Base-by-base conservation (phyloP, 2,888 invertebrate genomes). In the Antheraea assamensis region DNA sequence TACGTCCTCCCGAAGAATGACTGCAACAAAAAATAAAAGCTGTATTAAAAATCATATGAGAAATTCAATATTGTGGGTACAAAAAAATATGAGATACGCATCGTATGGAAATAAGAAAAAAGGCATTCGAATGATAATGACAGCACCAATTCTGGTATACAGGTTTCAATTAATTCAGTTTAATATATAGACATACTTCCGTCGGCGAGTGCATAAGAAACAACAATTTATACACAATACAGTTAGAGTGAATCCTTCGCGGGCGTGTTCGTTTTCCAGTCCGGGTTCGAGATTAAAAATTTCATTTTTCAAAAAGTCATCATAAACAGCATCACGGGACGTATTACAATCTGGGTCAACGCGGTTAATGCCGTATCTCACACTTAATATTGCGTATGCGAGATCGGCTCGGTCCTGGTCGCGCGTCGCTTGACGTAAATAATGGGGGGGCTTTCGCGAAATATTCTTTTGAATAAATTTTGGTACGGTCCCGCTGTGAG, bases 1-100 rank as follows among this genome's bases (percentile, higher is more conserved):
- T 98, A 98, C 19, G 98, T 98, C 80, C 98, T 95, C 52, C 98
- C 98, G 90, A 98, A 98, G 94, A 98, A 98, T 72, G 98, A 98
- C 98, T 98, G 96, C 71, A 97, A 97, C 91, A 86, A 86, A 77
- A 61, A 79, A 93, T 94, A 87, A 85, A 90, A 89, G 87, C 87
- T 89, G 85, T 78, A 80, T 70, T 73, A 73, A 73, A 73, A 24
- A 55, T 72, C 64, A 66, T 49, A 55, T 70, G 61, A 19, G 71
- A 52, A 24, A 52, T 27, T 27, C 31, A 49, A 52, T 71, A 27
- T 68, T 35, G 24, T 17, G 47, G 49, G 49, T 17, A 30, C 27
- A 31, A 52, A 49, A 52, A 52, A 42, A 47, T 30, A 47, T 71
- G 30, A 47, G 24, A 71, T 55, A 71, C 52, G 17, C 30, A 30